Conservation (phyloP, 1,140 invertebrate species). For the Nymphalis io region DNA sequence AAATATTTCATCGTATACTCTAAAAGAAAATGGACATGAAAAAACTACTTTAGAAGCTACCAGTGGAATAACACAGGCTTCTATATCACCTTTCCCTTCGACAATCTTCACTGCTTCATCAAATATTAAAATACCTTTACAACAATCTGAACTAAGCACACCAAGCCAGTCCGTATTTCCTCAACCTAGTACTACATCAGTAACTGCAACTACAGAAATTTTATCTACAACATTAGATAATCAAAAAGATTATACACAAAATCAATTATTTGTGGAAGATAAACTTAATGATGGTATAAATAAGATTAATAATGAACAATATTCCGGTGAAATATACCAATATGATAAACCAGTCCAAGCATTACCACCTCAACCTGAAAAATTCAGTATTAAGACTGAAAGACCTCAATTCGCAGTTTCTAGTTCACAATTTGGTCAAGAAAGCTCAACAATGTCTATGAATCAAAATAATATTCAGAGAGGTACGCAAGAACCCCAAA, state of each 20-base stretch:
- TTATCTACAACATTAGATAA: neutral
- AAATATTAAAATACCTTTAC: neutral
- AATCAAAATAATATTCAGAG: neutral
- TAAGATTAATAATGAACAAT: constrained; percentile 1
- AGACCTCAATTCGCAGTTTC: constrained; percentile 2
- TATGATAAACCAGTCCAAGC: constrained; percentile 34
- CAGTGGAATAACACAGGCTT: constrained; percentile 47
- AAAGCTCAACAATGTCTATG: neutral
- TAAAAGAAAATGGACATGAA: constrained; percentile 17
- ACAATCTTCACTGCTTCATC: constrained; percentile 32
- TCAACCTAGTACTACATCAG: constrained; percentile 6
- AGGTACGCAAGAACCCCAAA: neutral
- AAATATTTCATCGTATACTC: constrained; percentile 13
- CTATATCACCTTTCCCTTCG: constrained; percentile 40
- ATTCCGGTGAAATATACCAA: constrained; percentile 29
- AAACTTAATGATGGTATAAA: neutral
- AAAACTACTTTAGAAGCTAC: neutral
- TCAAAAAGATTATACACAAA: neutral
- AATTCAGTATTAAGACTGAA: neutral
- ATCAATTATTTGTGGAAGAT: neutral
- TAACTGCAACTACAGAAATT: neutral
- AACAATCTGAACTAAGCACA: neutral
- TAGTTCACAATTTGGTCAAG: neutral
- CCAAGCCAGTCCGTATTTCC: neutral
- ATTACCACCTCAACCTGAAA: constrained; percentile 21